Evolutionary conservation across 2,113 vertebrate species (phyloP).

Genomic region (Candoia aspera): DNA sequence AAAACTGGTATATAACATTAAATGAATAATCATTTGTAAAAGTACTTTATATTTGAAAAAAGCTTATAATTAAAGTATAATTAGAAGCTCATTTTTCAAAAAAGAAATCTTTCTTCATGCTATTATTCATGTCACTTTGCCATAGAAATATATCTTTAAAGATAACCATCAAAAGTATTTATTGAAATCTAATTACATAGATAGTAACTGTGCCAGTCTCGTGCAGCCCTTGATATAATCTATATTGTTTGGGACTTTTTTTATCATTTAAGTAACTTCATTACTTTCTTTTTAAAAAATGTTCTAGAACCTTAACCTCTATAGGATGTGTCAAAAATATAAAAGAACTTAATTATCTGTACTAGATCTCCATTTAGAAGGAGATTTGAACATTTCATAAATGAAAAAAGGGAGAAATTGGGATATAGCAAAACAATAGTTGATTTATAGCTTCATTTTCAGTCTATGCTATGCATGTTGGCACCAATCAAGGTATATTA

Average conservation of each 20-base stretch:
- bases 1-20: slow-evolving; percentile 68
- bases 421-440: not conserved
- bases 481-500: not conserved
- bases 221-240: slow-evolving; percentile 48
- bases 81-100: slow-evolving; percentile 68
- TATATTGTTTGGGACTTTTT: slow-evolving; percentile 52
- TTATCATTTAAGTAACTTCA: slow-evolving; percentile 52
- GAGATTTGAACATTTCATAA: slow-evolving; percentile 23
- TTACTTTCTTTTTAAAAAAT: slow-evolving; percentile 7
- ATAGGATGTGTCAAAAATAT: slow-evolving; percentile 31
- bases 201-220: slow-evolving; percentile 62
- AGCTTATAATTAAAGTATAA: slow-evolving; percentile 66
- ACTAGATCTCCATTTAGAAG: slow-evolving; percentile 8
- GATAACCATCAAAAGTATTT: slow-evolving; percentile 70
- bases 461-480: not conserved
- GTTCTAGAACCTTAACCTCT: slow-evolving; percentile 46
- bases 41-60: slow-evolving; percentile 51
- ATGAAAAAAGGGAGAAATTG: not conserved
- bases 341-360: slow-evolving; percentile 39
- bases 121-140: slow-evolving; percentile 64
- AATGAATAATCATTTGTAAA: slow-evolving; percentile 64
- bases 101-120: slow-evolving; percentile 59
- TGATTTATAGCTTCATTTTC: slow-evolving; percentile 15
- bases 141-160: slow-evolving; percentile 69
- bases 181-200: slow-evolving; percentile 70